Percentiles rank a stretch among this genome's conserved stretches.
These are phyloP conservation scores for Styela clava DNA, from an alignment of 23 tunicate species.

Conservation along the genomic window DNA sequence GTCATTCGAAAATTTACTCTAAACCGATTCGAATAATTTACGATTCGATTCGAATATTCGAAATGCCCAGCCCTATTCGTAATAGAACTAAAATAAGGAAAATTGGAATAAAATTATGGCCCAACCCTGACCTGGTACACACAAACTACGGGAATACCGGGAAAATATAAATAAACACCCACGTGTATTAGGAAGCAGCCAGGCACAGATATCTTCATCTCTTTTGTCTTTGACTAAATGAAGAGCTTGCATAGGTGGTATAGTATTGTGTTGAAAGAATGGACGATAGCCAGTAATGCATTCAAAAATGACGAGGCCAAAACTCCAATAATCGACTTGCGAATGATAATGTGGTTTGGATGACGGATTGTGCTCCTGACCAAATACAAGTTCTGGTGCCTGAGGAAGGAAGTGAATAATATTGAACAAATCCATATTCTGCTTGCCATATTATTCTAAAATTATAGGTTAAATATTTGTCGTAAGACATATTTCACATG, in stretches of 20 bases:
- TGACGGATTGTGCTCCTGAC: constrained; percentile 11
- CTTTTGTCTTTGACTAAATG: background rate
- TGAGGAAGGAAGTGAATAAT: background rate
- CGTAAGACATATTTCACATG: too few relatives aligned
- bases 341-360: constrained; percentile 34
- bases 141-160: too few relatives aligned
- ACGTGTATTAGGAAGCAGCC: background rate
- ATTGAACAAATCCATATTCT: background rate
- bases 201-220: constrained; percentile 6
- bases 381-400: constrained; percentile 82
- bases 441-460: too few relatives aligned
- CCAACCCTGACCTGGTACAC: too few relatives aligned
- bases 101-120: too few relatives aligned
- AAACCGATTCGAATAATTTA: too few relatives aligned
- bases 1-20: too few relatives aligned
- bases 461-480: too few relatives aligned
- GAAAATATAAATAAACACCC: too few relatives aligned
- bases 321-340: constrained; percentile 91
- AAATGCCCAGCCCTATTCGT: too few relatives aligned
- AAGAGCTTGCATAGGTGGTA: background rate
- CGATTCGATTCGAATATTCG: too few relatives aligned
- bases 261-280: constrained; percentile 11
- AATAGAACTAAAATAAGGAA: too few relatives aligned
- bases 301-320: constrained; percentile 87
- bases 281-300: constrained; percentile 90